phyloP scores from a whole-genome alignment of 1,140 invertebrate species.

The Ceratina japonica region DNA sequence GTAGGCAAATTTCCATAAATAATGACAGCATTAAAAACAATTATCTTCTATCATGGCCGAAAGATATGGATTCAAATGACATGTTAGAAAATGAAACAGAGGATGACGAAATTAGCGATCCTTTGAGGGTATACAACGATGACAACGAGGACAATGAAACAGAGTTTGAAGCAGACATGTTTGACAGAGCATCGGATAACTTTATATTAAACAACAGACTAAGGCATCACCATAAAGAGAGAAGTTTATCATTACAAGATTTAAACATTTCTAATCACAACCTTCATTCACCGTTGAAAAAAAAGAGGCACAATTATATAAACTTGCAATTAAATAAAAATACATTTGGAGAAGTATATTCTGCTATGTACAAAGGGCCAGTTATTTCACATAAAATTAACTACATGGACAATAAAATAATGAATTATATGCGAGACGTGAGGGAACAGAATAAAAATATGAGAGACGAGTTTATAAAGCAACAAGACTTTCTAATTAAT shows the following conservation, averaged over 20 bases:
- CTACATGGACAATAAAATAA: constrained; percentile 73
- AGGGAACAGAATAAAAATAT: constrained; percentile 64
- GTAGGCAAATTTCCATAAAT: neutral
- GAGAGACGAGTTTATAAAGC: constrained; percentile 58
- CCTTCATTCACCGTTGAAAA: constrained; percentile 14
- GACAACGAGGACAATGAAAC: constrained; percentile 57
- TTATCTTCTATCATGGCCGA: neutral
- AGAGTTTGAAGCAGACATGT: constrained; percentile 61
- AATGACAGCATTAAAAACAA: neutral
- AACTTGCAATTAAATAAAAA: constrained; percentile 11
- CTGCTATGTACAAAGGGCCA: constrained; percentile 23
- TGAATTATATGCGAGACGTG: constrained; percentile 55
- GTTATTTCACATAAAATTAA: constrained; percentile 55
- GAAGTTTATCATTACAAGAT: constrained; percentile 74
- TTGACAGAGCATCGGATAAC: constrained; percentile 72
- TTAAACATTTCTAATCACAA: constrained; percentile 53
- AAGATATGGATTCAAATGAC: constrained; percentile 45
- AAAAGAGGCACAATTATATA: constrained; percentile 44
- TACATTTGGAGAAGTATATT: neutral
- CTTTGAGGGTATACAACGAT: constrained; percentile 31
- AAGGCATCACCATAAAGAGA: constrained; percentile 66
- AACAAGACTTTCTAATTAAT: constrained; percentile 23
- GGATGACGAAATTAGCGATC: too few species aligned
- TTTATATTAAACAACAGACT: constrained; percentile 66
- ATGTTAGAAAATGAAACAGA: too few species aligned